Percentiles rank a stretch among this genome's conserved stretches.
Conservation (phyloP, 2,797 vertebrate genomes). For the Bryconaethiops microstoma region DNA sequence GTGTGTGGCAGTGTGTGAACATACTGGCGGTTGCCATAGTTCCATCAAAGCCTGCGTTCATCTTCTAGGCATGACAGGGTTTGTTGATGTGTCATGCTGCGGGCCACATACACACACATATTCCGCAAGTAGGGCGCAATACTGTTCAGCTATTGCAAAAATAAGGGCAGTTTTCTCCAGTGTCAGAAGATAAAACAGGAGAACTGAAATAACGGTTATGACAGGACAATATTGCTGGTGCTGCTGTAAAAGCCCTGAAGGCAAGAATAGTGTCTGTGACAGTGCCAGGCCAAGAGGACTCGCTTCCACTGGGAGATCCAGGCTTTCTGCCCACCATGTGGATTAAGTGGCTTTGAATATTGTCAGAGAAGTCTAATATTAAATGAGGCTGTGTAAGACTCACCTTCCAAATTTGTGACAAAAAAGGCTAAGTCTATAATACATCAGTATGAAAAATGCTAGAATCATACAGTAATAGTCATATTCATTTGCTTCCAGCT, state of each 20-base stretch:
- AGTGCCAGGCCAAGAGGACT: not conserved
- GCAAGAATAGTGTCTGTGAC: not conserved
- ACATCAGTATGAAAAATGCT: not conserved
- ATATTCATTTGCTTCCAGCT: no score
- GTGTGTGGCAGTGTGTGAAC: no score
- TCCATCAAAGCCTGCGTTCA: no score
- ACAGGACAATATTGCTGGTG: not conserved
- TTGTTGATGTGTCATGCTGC: no score
- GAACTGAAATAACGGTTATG: not conserved
- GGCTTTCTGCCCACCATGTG: slow-evolving; percentile 13
- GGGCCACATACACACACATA: not conserved
- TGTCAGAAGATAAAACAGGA: not conserved
- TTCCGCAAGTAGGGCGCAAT: not conserved
- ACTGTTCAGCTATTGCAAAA: not conserved
- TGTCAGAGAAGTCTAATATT: not conserved
- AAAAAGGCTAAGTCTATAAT: not conserved
- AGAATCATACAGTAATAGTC: not conserved
- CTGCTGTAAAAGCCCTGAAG: not conserved
- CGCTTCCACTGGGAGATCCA: not conserved
- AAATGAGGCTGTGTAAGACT: slow-evolving; percentile 20
- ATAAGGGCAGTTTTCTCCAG: not conserved
- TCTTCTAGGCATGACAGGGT: no score
- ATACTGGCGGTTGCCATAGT: no score
- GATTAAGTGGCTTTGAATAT: slow-evolving; percentile 4
- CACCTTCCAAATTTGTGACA: no score